A percentile compares a stretch with the other conserved stretches of the same genome.
Conservation (phyloP, 2,113 vertebrate genomes). For the Nesoenas mayeri region DNA sequence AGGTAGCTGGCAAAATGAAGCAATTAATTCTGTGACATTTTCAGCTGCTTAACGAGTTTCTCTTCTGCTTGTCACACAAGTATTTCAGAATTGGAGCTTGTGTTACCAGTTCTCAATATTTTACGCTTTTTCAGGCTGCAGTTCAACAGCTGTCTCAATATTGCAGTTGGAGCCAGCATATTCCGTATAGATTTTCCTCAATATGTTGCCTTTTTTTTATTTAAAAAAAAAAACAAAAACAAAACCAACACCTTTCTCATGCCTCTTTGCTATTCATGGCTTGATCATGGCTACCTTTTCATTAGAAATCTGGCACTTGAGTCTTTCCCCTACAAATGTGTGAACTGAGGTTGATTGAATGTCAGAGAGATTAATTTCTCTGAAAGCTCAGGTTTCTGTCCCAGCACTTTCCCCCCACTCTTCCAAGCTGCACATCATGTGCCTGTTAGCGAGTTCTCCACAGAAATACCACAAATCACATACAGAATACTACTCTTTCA, state of each 20-base stretch:
- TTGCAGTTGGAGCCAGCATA: slow-evolving; percentile 26
- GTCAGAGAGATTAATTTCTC: slow-evolving; percentile 9
- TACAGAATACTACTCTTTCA: not conserved
- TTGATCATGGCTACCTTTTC: not conserved
- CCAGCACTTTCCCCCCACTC: not conserved
- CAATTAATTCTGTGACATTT: slow-evolving; percentile 56
- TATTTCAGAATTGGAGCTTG: slow-evolving; percentile 5
- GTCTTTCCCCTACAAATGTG: not conserved
- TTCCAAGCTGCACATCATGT: slow-evolving; percentile 24
- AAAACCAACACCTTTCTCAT: not conserved
- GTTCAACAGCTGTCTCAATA: slow-evolving; percentile 58
- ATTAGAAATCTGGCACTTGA: not conserved
- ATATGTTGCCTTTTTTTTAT: not conserved
- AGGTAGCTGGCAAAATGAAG: slow-evolving; percentile 41
- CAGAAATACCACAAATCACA: not conserved
- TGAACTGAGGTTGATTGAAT: not conserved
- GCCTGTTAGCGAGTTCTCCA: slow-evolving; percentile 21
- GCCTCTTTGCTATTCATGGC: not conserved
- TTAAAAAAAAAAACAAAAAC: not conserved
- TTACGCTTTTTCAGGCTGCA: slow-evolving; percentile 44
- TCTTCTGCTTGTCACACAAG: slow-evolving; percentile 20
- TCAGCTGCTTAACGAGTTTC: slow-evolving; percentile 49
- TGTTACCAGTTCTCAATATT: slow-evolving; percentile 39
- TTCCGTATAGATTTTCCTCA: slow-evolving; percentile 19
- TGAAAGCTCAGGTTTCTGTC: slow-evolving; percentile 23